Evolutionary conservation across 2,797 vertebrate genomes (phyloP), one percentile per base, ranked within the genome.

Genomic region (Hydrophis major): DNA sequence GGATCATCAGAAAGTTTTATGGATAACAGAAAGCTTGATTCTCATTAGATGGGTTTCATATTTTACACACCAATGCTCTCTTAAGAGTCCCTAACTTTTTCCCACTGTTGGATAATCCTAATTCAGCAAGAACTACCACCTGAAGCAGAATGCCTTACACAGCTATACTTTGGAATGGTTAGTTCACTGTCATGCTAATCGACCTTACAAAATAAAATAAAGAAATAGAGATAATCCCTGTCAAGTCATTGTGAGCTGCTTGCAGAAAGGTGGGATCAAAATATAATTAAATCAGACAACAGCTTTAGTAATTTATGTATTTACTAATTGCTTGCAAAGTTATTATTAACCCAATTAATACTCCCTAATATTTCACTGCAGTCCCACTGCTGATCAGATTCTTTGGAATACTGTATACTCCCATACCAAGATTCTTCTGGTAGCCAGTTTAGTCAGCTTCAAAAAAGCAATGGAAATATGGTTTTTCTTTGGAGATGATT

Each of bases 261-360:
- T 59, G 69, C 32, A 59, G 13, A 74, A 42, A 57, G 32, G 2
- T 59, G 53, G 47, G 55, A 78, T 42, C 59, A 89, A 42, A 37
- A 53, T 53, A 6, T 53, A 89, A 66, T 89, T 53, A 91, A 83
- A 86, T 47, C 37, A 78, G 94, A 93, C 69, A 87, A 87, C 18
- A 11, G 18, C 12, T 94, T 37, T 28, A 53, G 92, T 87, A 89
- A 78, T 63, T 63, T 28, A 50, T 50, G 0, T 28, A 63, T 28
- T n/a, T 66, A 89, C 28, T 50, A 42, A 28, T 88, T 90, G 93
- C 42, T 0, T 0, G 74, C 0, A 91, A 53, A 63, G 83, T 4
- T 56, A 61, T 0, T 0, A 89, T 59, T 95, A 87, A 94, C 37
- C 92, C 94, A 90, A 88, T 32, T 87, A 94, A 90, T 47, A 55